Evolutionary conservation across 2,888 invertebrate species (phyloP), one percentile per base, ranked within the genome.

Genomic region (Toxonevra muliebris): DNA sequence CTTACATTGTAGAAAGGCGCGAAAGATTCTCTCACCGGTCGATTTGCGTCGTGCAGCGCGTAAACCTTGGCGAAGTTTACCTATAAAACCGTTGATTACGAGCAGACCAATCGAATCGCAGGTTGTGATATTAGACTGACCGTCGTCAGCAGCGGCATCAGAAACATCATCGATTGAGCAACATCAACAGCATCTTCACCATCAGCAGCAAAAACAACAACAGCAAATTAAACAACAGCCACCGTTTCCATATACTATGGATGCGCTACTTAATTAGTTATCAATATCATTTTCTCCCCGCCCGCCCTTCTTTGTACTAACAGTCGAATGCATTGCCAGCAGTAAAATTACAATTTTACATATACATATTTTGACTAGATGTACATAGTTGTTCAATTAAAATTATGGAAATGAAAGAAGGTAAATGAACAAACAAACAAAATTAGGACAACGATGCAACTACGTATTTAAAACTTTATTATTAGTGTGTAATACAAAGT

Each of bases 31-130:
- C 82, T 91, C 92, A 75, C 89, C 91, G 77, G 88, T 90, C 74
- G 95, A 95, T 83, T 87, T 95, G 80, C 89, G 94, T 80, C 89
- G 94, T 80, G 93, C 93, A 71, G 95, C 95, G 54, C 90, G 95
- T 73, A 94, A 94, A 82, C 95, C 95, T 12, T 94, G 93, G 91
- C 88, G 92, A 79, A 88, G 88, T 82, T 85, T 91, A 78, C 82
- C 83, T 70, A 80, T 81, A 68, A 86, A 87, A 82, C 55, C 72
- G 68, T 74, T 81, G 72, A 75, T 77, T 63, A 72, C 80, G 70
- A 82, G 77, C 75, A 81, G 82, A 79, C 79, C 87, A 75, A 87
- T 87, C 77, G 88, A 89, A 84, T 88, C 89, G 84, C 90, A 90
- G 86, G 91, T 91, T 80, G 91, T 92, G 79, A 89, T 90, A 87